A percentile compares a stretch with the other conserved stretches of the same genome.
phyloP scores from a whole-genome alignment of 2,888 invertebrate species.

The Drosophila mettleri region DNA sequence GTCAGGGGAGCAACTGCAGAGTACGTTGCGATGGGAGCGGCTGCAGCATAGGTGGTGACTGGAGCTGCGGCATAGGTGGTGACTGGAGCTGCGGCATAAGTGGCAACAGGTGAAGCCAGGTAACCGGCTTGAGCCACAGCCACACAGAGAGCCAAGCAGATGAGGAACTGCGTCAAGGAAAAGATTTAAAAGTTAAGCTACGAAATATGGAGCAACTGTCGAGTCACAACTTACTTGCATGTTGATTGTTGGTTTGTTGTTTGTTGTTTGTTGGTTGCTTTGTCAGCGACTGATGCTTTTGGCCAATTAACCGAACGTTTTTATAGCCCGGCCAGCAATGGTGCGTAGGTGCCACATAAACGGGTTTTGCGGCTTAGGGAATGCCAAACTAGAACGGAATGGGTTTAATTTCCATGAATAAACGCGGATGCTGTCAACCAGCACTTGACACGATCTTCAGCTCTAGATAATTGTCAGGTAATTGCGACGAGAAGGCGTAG shows the following conservation, averaged over 20 bases:
- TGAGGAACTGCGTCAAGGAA: constrained; percentile 35
- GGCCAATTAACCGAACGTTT: constrained; percentile 39
- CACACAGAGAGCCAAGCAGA: constrained; percentile 56
- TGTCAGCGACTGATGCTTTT: constrained; percentile 51
- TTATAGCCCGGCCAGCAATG: constrained; percentile 37
- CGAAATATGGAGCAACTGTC: neutral
- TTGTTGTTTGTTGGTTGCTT: constrained; percentile 28
- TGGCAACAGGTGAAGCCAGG: constrained; percentile 50
- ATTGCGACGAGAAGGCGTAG: constrained; percentile 40
- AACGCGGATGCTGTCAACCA: constrained; percentile 57
- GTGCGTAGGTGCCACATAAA: constrained; percentile 33
- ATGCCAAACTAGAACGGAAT: constrained; percentile 49
- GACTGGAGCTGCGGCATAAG: constrained; percentile 48
- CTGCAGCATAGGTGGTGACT: constrained; percentile 38
- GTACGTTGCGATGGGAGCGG: constrained; percentile 29
- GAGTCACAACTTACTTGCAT: constrained; percentile 49
- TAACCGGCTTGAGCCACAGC: constrained; percentile 57
- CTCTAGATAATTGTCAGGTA: constrained; percentile 26
- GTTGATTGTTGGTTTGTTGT: constrained; percentile 38
- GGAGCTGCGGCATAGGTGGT: constrained; percentile 50
- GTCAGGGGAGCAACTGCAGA: constrained; percentile 26
- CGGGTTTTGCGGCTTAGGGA: constrained; percentile 43
- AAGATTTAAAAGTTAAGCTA: neutral
- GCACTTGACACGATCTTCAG: constrained; percentile 37
- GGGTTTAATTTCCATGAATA: constrained; percentile 13